Base-by-base conservation (phyloP, 2,888 invertebrate genomes). In the Drosophila anomalata region DNA sequence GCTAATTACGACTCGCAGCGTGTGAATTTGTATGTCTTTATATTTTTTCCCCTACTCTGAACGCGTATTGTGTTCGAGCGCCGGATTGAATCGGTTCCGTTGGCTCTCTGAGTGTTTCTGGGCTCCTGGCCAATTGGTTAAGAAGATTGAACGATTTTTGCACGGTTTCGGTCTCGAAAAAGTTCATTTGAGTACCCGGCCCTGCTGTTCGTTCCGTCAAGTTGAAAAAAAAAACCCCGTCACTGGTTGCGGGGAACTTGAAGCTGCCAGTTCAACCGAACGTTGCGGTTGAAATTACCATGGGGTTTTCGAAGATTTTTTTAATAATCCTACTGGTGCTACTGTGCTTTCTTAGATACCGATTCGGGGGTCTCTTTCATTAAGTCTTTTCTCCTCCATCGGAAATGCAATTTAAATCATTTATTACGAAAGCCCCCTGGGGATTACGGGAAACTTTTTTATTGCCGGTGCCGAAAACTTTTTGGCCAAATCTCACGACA, bases 71-170 rank as follows among this genome's bases (percentile, higher is more conserved):
- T 33, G 31, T 61, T 54, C 59, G 52, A 12, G 61, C 59, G 63
- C 65, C 76, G 60, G 79, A 82, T 80, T 82, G 80, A 78, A 79
- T 75, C 71, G 69, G 74, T 71, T 74, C 31, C 58, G 41, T 50
- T 29, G 62, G 33, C 57, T 5, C 47, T 36, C 58, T 75, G 51
- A 2, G 5, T 2, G 5, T n/a, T 58, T 44, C 72, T 87, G 78
- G 2, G 57, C 76, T 78, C 89, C 87, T 85, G 89, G 62, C 61
- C 58, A 41, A 76, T 82, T 74, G 82, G 82, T 84, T 82, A 78
- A 88, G 63, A 82, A 87, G 89, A 89, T 88, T 88, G 87, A 88
- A 88, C 87, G 89, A 89, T 87, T 85, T 88, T 87, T 88, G 87
- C 87, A 89, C 87, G 80, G 89, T 89, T 88, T 84, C 70, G 29